phyloP scores from a whole-genome alignment of 2,888 invertebrate genomes.

The Pandemis heparana region DNA sequence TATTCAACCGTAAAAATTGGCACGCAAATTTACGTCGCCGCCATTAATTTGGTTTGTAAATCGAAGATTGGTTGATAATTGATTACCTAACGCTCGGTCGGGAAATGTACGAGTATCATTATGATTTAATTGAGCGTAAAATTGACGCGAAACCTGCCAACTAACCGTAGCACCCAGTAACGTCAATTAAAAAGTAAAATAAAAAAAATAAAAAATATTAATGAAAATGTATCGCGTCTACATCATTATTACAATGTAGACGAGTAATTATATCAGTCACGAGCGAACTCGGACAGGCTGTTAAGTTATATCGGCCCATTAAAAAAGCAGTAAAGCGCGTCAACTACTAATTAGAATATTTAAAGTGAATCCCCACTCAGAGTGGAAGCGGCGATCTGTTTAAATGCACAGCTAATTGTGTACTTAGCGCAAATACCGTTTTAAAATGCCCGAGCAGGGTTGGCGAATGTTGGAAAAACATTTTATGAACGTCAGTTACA shows the following conservation, averaged over 20 bases:
- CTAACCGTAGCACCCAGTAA: not conserved
- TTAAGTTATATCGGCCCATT: constrained; percentile 39
- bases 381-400: constrained; percentile 40
- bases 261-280: constrained; percentile 13
- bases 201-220: not conserved
- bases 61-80: constrained; percentile 14
- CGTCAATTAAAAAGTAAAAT: not conserved
- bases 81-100: not conserved
- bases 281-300: constrained; percentile 16
- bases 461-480: not conserved
- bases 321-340: constrained; percentile 38
- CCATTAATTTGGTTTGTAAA: constrained; percentile 12
- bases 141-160: not conserved
- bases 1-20: constrained; percentile 13
- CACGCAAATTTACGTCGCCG: constrained; percentile 6
- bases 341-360: constrained; percentile 43
- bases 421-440: constrained; percentile 42
- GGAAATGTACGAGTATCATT: constrained; percentile 6
- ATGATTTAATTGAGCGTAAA: constrained; percentile 1
- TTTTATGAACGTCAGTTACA: not conserved
- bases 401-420: constrained; percentile 43
- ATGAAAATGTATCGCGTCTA: not conserved
- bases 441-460: constrained; percentile 24
- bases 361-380: constrained; percentile 39
- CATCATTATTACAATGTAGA: constrained; percentile 25